phyloP scores from a whole-genome alignment of 2,888 invertebrate species.

The Norana najaformis region DNA sequence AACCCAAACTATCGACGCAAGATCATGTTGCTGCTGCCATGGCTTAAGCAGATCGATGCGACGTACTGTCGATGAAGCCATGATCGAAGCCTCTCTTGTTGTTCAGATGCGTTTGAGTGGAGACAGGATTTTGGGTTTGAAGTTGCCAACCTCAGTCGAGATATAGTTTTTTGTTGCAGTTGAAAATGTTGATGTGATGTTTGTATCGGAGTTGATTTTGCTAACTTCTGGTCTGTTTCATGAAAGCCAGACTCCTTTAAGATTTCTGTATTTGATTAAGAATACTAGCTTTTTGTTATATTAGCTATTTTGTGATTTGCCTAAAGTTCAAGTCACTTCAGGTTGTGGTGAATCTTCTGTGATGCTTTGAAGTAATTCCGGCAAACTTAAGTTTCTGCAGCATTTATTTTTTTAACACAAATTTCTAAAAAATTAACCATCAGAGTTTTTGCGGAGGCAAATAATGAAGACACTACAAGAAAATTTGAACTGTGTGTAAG shows the following conservation, averaged over 20 bases:
- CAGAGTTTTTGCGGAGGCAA: neutral
- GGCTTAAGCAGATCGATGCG: constrained; percentile 90
- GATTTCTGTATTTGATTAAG: neutral
- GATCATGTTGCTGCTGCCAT: constrained; percentile 82
- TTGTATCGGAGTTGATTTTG: neutral
- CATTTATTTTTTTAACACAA: neutral
- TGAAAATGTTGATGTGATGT: constrained; percentile 2
- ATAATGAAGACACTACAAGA: neutral
- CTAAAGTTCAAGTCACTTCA: too few relatives aligned
- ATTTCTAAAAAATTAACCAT: neutral
- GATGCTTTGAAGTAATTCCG: neutral
- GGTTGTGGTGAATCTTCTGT: neutral
- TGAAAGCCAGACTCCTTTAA: neutral
- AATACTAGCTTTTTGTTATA: neutral
- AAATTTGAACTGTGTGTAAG: neutral
- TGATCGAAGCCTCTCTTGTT: neutral
- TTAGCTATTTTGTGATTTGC: too few relatives aligned
- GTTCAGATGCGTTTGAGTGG: neutral
- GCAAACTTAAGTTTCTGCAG: neutral
- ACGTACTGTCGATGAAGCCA: constrained; percentile 65
- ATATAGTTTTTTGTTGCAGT: neutral
- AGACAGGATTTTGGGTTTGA: neutral
- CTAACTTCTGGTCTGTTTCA: neutral
- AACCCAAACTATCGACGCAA: constrained; percentile 89
- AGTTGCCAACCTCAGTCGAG: neutral